Evolutionary conservation across 1,140 invertebrate genomes (phyloP).

Genomic region (Diabrotica undecimpunctata): DNA sequence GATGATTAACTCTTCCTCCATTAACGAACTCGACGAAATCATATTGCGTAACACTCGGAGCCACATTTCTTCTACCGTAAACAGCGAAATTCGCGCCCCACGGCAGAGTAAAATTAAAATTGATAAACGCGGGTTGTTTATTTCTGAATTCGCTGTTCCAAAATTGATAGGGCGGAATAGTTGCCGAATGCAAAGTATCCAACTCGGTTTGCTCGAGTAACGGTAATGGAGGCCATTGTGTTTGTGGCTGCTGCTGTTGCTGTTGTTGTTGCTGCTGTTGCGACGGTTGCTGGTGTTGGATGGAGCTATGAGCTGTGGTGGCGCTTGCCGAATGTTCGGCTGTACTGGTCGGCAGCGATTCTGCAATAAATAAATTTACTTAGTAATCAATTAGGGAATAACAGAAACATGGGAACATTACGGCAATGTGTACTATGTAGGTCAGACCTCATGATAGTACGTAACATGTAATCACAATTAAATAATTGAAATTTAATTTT

Average conservation of each 20-base stretch:
- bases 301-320: conserved; percentile 46
- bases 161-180: conserved; percentile 83
- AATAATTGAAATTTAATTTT: too few species aligned
- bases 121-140: conserved; percentile 81
- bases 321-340: conserved; percentile 59
- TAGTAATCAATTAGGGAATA: neutral
- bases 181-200: conserved; percentile 73
- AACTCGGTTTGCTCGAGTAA: conserved; percentile 77
- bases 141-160: conserved; percentile 89
- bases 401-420: too few species aligned
- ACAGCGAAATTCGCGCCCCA: conserved; percentile 90
- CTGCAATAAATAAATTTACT: conserved; percentile 45
- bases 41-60: conserved; percentile 91
- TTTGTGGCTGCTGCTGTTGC: conserved; percentile 62
- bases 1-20: conserved; percentile 74
- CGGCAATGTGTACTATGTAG: too few species aligned
- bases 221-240: conserved; percentile 71
- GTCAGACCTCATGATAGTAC: too few species aligned
- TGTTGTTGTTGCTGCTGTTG: conserved; percentile 64
- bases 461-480: too few species aligned
- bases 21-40: conserved; percentile 92
- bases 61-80: conserved; percentile 86
- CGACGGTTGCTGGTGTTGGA: conserved; percentile 45
- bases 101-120: conserved; percentile 85
- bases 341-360: conserved; percentile 66